Evolutionary conservation across 2,888 invertebrate genomes (phyloP), one percentile per base, ranked within the genome.

Genomic region (Philereme transversata): DNA sequence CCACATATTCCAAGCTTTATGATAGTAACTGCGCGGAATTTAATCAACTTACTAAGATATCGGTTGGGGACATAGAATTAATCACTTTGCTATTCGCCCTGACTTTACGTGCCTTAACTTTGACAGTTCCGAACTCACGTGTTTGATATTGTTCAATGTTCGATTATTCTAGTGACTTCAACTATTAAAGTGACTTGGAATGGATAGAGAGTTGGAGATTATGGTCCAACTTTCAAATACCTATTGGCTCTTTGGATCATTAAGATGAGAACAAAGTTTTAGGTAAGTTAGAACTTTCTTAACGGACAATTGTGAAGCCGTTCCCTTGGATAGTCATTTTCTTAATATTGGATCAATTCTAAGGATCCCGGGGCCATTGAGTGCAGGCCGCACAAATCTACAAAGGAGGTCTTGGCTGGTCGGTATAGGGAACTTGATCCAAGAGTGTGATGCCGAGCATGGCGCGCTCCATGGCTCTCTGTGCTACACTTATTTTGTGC

Each of bases 31-130:
- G 57, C 54, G 64, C 70, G 84, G 86, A 89, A 89, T 88, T 88
- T 89, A 88, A 89, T 89, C 87, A 88, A 87, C 79, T 79, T 74
- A 68, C 85, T 79, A 80, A 86, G 86, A 86, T 86, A 87, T 85
- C 81, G 84, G 81, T 78, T 69, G 72, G 79, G 83, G 80, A 76
- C 79, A 73, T 72, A 62, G 73, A 77, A 83, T 82, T 83, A 83
- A 82, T 83, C 82, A 80, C 78, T 81, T 75, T 70, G 77, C 74
- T 75, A 72, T 70, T 69, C 64, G 63, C 56, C 64, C 62, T 63
- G 68, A 76, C 68, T 76, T 78, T 67, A 64, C 68, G 62, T 72
- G 65, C 69, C 65, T 69, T 69, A 67, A 69, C 74, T 78, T 77
- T 73, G 79, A 77, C 79, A 78, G 71, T 78, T 75, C 46, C 54